Conservation (phyloP, 2,113 vertebrate genomes). For the Uria aalge region DNA sequence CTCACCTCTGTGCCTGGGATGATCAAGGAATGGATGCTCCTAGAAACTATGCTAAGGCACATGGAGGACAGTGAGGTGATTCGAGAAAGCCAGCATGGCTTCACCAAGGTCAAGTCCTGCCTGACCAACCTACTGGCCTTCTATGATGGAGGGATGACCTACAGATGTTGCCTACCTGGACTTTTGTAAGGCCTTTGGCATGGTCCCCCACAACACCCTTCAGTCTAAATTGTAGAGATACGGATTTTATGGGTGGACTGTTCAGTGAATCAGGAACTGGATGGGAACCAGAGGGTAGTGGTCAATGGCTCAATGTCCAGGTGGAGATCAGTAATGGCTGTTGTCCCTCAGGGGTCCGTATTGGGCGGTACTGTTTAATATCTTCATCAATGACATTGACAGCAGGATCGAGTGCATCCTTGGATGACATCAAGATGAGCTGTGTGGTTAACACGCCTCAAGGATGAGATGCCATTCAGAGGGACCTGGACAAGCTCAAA, state of each 20-base stretch:
- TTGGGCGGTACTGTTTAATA: background rate
- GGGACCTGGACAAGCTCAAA: background rate
- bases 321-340: background rate
- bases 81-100: background rate
- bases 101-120: background rate
- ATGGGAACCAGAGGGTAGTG: background rate
- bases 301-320: background rate
- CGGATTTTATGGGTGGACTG: background rate
- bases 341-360: background rate
- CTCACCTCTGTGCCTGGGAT: background rate
- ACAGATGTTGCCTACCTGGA: background rate
- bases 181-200: background rate
- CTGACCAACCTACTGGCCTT: background rate
- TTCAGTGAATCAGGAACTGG: background rate
- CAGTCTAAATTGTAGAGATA: background rate
- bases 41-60: background rate
- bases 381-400: background rate
- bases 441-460: background rate
- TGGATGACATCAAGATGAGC: background rate
- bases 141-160: background rate
- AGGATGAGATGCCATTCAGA: background rate
- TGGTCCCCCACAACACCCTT: background rate
- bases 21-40: background rate
- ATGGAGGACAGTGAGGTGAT: background rate
- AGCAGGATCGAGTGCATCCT: background rate